phyloP scores from a whole-genome alignment of 1,140 invertebrate species.

The Pteromalus puparum region DNA sequence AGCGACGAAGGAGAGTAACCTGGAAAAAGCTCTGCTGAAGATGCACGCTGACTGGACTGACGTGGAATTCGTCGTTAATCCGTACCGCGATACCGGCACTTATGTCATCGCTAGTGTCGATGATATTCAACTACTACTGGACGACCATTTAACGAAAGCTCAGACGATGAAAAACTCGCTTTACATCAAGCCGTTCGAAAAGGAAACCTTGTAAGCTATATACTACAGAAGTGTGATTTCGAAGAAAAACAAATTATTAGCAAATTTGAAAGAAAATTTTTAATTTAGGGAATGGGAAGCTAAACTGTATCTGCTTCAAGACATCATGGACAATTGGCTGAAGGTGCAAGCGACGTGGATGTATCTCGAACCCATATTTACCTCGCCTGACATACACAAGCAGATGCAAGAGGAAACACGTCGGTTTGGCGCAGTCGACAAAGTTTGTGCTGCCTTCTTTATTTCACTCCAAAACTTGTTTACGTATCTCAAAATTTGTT shows the following conservation, averaged over 20 bases:
- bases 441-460: constrained; percentile 79
- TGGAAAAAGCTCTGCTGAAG: constrained; percentile 91
- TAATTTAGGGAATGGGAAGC: constrained; percentile 84
- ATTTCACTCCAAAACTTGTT: background rate
- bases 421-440: constrained; percentile 93
- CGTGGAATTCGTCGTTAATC: constrained; percentile 86
- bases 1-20: constrained; percentile 95
- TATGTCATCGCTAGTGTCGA: constrained; percentile 93
- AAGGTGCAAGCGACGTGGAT: constrained; percentile 98
- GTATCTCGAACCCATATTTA: constrained; percentile 98
- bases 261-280: constrained; percentile 43
- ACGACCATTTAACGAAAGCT: constrained; percentile 97
- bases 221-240: background rate
- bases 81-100: constrained; percentile 93
- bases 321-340: constrained; percentile 97
- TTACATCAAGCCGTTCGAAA: constrained; percentile 96
- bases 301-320: constrained; percentile 86
- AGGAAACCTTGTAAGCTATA: constrained; percentile 83
- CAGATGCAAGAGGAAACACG: constrained; percentile 96
- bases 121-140: constrained; percentile 95
- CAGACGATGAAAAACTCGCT: constrained; percentile 98
- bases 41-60: constrained; percentile 96
- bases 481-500: no score
- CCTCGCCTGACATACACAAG: constrained; percentile 97
- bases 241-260: background rate